Evolutionary conservation across 2,113 vertebrate species (phyloP).

Genomic region (Synchiropus splendidus): DNA sequence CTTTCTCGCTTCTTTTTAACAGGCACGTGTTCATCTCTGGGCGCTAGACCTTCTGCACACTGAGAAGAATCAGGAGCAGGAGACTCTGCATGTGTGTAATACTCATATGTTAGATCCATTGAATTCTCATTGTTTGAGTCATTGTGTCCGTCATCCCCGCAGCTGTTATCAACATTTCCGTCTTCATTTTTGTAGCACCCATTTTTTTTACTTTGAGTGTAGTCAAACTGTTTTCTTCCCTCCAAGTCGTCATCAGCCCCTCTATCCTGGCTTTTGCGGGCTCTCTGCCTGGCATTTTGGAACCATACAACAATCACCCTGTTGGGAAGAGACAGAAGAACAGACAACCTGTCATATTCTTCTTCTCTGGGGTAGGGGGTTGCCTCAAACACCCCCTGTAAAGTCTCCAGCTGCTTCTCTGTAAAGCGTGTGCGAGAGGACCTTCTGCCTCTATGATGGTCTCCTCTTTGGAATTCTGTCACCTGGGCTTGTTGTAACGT

Average conservation of each 20-base stretch:
- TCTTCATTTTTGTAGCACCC: constrained; percentile 83
- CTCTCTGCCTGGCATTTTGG: constrained; percentile 95
- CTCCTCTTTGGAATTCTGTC: constrained; percentile 81
- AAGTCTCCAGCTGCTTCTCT: constrained; percentile 87
- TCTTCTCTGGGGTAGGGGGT: constrained; percentile 98
- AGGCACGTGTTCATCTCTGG: constrained; percentile 24
- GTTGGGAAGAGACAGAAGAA: constrained; percentile 82
- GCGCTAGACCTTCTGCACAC: constrained; percentile 35
- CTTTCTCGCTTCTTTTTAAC: constrained; percentile 32
- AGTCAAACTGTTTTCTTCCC: constrained; percentile 66
- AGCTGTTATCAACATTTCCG: constrained; percentile 77
- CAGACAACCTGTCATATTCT: constrained; percentile 92
- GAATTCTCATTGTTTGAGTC: constrained; percentile 90
- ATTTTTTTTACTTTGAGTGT: constrained; percentile 82
- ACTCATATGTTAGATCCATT: constrained; percentile 80
- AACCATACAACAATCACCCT: constrained; percentile 97
- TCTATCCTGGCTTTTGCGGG: constrained; percentile 89
- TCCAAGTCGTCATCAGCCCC: constrained; percentile 84
- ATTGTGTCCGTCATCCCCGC: constrained; percentile 67
- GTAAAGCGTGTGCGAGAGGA: constrained; percentile 93
- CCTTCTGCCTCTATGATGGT: constrained; percentile 57
- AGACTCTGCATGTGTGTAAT: constrained; percentile 65
- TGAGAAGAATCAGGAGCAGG: constrained; percentile 69
- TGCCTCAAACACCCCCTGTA: constrained; percentile 93
- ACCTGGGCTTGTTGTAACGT: constrained; percentile 77